These are phyloP conservation scores for Octodon degus DNA, from an alignment of 2,113 vertebrate species.

Conservation along the genomic window DNA sequence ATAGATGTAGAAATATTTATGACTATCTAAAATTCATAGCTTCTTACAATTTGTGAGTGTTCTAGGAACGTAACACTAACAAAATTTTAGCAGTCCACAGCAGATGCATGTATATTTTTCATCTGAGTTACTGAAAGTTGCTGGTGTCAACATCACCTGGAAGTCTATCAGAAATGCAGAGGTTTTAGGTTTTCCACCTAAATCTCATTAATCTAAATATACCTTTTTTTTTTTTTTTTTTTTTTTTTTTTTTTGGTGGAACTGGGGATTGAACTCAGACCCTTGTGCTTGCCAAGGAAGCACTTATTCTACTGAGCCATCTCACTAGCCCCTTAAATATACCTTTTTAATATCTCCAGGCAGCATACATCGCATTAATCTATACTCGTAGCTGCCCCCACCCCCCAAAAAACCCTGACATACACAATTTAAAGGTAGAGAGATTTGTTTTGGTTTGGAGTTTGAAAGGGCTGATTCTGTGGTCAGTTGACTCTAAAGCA, in stretches of 20 bases:
- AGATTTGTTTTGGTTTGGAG: neutral
- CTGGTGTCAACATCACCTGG: accelerated
- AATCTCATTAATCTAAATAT: neutral
- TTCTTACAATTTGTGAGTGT: no score
- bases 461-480: neutral
- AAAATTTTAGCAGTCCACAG: neutral
- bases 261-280: no score
- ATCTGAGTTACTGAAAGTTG: neutral
- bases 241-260: no score
- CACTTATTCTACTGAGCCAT: no score
- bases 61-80: neutral
- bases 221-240: no score
- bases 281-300: no score
- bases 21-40: neutral
- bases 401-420: neutral
- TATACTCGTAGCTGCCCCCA: neutral
- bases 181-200: neutral
- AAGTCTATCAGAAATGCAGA: neutral
- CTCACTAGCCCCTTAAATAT: no score
- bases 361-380: neutral
- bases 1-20: neutral
- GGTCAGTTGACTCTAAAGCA: neutral
- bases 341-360: neutral
- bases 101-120: neutral
- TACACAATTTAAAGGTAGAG: neutral